phyloP scores from a whole-genome alignment of 1,140 invertebrate species.

The Chironomus tepperi region DNA sequence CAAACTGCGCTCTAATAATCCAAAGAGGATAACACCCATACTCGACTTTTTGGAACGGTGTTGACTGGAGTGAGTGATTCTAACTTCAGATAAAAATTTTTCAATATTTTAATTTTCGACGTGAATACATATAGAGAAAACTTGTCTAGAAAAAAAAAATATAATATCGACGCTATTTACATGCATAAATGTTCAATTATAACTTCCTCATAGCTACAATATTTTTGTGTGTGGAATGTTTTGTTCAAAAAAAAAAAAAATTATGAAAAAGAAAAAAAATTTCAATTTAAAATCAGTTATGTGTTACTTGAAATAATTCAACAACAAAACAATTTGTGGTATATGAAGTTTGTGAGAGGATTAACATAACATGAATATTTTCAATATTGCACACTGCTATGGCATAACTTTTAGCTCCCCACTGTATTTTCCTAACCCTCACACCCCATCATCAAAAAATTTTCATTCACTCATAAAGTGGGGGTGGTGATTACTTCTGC shows the following conservation, averaged over 20 bases:
- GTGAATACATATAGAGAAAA: too few species aligned
- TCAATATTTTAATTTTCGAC: too few species aligned
- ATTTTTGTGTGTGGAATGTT: not conserved
- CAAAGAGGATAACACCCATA: too few species aligned
- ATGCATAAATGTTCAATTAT: not conserved
- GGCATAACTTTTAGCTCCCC: not conserved
- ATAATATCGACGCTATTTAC: too few species aligned
- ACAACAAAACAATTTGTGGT: conserved; percentile 19
- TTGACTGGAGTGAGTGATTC: too few species aligned
- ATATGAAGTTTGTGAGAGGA: conserved; percentile 1
- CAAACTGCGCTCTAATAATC: too few species aligned
- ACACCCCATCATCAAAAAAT: not conserved
- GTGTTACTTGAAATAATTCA: conserved; percentile 20
- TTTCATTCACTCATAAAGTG: not conserved
- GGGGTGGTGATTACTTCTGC: conserved; percentile 4
- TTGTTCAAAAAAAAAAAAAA: not conserved
- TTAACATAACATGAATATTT: conserved; percentile 24
- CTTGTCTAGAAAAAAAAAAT: too few species aligned
- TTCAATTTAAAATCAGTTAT: conserved; percentile 23
- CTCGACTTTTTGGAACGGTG: too few species aligned
- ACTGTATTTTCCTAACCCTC: not conserved
- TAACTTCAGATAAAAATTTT: too few species aligned
- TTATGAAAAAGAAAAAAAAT: not conserved
- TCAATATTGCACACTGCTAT: conserved; percentile 17
- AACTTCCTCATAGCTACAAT: not conserved